Percentiles rank a stretch among this genome's conserved stretches.
phyloP scores from a whole-genome alignment of 2,113 vertebrate species.

The Anolis carolinensis region DNA sequence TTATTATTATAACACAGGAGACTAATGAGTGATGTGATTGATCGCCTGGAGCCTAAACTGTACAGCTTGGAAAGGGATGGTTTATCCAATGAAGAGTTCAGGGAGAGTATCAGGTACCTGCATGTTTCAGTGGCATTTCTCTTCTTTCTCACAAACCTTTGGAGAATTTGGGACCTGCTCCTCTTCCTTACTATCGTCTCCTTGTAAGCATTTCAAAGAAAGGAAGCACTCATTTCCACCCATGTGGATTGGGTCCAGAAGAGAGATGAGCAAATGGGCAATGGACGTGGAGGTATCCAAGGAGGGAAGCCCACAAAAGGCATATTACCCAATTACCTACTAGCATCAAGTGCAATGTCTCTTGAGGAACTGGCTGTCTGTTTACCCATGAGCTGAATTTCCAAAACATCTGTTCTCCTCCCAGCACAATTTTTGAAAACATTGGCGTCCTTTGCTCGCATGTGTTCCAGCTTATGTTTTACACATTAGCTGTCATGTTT shows the following conservation, averaged over 20 bases:
- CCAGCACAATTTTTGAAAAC: background rate
- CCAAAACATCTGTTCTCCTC: background rate
- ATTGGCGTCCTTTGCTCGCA: background rate
- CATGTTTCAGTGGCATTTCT: background rate
- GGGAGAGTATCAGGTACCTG: background rate
- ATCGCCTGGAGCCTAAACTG: background rate
- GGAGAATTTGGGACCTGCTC: background rate
- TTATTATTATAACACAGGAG: too few species aligned
- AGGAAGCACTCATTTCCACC: background rate
- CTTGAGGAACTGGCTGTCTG: background rate
- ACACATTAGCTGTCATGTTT: conserved; percentile 1
- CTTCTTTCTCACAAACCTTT: background rate
- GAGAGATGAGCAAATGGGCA: background rate
- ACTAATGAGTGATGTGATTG: background rate
- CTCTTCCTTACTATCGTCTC: background rate
- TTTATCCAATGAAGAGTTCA: background rate
- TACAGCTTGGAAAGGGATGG: background rate
- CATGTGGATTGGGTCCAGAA: background rate
- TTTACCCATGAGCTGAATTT: background rate
- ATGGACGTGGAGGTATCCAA: background rate
- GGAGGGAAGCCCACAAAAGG: background rate
- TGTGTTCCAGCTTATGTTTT: background rate
- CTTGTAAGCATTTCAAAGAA: background rate
- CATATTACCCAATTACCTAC: background rate
- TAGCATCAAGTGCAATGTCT: background rate